Conservation (phyloP, 1,140 invertebrate species). For the Drosophila ohnishii region DNA sequence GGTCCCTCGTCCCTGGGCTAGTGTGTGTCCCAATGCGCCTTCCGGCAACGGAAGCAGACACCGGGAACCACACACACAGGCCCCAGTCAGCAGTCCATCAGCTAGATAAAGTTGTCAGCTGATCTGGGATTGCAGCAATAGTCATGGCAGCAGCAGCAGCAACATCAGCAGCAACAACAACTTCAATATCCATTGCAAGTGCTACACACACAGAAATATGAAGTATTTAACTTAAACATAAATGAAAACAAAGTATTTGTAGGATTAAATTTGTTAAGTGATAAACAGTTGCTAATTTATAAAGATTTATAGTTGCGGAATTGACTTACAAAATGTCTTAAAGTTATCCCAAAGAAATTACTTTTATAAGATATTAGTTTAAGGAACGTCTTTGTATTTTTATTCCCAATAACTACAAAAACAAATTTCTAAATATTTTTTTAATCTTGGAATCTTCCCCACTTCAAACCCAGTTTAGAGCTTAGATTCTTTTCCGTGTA, state of each 20-base stretch:
- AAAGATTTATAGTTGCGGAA: no score
- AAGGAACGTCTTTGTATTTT: neutral
- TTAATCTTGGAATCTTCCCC: no score
- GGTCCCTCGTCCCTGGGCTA: conserved; percentile 12
- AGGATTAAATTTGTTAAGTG: no score
- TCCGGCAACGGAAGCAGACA: conserved; percentile 71
- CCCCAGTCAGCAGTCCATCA: conserved; percentile 27
- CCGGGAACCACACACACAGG: conserved; percentile 58
- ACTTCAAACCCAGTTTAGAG: neutral
- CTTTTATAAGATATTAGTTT: neutral
- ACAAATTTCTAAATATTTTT: no score
- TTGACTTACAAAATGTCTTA: no score
- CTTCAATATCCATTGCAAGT: conserved; percentile 5
- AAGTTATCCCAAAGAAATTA: neutral
- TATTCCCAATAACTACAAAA: no score
- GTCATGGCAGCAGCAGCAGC: conserved; percentile 9
- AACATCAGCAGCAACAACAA: neutral
- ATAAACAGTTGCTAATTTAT: neutral
- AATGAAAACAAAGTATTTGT: neutral
- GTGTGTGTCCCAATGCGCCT: conserved; percentile 53
- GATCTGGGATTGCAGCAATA: conserved; percentile 50
- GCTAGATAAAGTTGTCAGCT: conserved; percentile 80
- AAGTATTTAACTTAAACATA: no score
- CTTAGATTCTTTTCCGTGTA: neutral
- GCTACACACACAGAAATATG: conserved; percentile 1